These are phyloP conservation scores for Oreortyx pictus DNA, from an alignment of 2,797 vertebrate genomes.

Conservation along the genomic window DNA sequence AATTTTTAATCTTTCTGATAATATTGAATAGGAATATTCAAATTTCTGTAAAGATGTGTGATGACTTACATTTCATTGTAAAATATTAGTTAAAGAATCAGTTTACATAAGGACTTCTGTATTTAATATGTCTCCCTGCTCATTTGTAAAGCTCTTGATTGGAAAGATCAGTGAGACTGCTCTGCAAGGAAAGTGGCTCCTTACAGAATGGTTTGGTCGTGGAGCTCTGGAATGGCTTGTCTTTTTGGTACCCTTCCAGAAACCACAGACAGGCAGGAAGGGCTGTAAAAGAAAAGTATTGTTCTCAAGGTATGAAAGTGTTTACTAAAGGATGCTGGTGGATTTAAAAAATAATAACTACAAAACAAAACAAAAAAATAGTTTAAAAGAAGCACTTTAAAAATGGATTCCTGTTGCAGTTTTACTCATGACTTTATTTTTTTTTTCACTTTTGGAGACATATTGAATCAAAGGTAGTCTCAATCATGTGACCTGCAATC, in stretches of 20 bases:
- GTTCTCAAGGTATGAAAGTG: slow-evolving; percentile 51
- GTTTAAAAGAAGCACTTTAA: slow-evolving; percentile 82
- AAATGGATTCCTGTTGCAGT: slow-evolving; percentile 75
- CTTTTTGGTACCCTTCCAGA: slow-evolving; percentile 60
- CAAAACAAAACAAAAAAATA: slow-evolving; percentile 59
- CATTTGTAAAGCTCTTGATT: slow-evolving; percentile 72
- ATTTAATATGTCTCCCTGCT: slow-evolving; percentile 86
- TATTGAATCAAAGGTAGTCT: slow-evolving; percentile 83
- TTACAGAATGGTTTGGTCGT: slow-evolving; percentile 46
- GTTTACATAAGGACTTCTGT: slow-evolving; percentile 87
- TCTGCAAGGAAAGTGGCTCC: slow-evolving; percentile 57
- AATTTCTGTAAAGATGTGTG: slow-evolving; percentile 92
- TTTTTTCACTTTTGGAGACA: slow-evolving; percentile 80
- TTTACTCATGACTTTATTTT: slow-evolving; percentile 73
- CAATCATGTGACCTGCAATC: slow-evolving; percentile 80
- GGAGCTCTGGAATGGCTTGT: slow-evolving; percentile 56
- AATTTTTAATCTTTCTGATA: slow-evolving; percentile 90
- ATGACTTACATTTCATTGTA: slow-evolving; percentile 90
- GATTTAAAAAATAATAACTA: slow-evolving; percentile 11
- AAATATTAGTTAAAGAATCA: slow-evolving; percentile 92
- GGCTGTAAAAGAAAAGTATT: slow-evolving; percentile 61
- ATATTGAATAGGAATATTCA: slow-evolving; percentile 88
- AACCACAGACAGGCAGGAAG: slow-evolving; percentile 58
- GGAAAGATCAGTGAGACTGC: slow-evolving; percentile 31
- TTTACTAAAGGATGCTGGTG: slow-evolving; percentile 45